Conservation (phyloP, 1,140 invertebrate genomes). For the Drosophila repleta region DNA sequence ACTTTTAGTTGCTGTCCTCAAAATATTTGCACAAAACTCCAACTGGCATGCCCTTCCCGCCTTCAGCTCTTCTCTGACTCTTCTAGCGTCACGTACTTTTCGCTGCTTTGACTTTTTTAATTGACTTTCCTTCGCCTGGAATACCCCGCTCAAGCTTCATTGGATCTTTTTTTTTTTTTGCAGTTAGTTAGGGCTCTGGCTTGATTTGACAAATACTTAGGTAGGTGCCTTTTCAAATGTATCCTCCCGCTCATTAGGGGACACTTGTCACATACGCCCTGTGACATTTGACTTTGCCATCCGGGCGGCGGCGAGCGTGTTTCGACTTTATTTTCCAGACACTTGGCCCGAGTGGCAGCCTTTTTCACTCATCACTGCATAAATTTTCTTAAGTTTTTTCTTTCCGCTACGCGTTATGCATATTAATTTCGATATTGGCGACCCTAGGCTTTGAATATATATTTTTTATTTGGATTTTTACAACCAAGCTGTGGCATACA, state of each 20-base stretch:
- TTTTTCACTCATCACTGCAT: conserved; percentile 82
- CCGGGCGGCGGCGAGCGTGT: conserved; percentile 51
- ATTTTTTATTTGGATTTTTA: conserved; percentile 8
- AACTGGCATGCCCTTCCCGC: not conserved
- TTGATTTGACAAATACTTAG: conserved; percentile 62
- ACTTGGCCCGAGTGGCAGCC: conserved; percentile 52
- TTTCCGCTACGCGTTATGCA: conserved; percentile 74
- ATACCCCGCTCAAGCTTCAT: conserved; percentile 54
- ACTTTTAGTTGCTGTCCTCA: conserved; percentile 60
- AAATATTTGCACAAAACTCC: conserved; percentile 46
- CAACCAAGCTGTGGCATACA: not conserved
- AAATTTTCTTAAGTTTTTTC: conserved; percentile 75
- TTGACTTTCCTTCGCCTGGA: conserved; percentile 66
- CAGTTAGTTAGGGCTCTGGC: conserved; percentile 16
- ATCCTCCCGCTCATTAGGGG: conserved; percentile 68
- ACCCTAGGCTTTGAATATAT: conserved; percentile 23
- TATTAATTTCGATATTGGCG: conserved; percentile 61
- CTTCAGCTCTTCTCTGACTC: conserved; percentile 37
- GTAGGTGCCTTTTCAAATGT: conserved; percentile 43
- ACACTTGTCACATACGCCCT: conserved; percentile 74
- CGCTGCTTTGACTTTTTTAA: conserved; percentile 71
- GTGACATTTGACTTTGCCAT: conserved; percentile 52
- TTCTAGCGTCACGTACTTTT: conserved; percentile 70
- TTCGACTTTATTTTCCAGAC: conserved; percentile 37
- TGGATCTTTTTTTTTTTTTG: conserved; percentile 53